These are phyloP conservation scores for Drosophila malerkotliana DNA, from an alignment of 1,140 invertebrate genomes.

Conservation along the genomic window DNA sequence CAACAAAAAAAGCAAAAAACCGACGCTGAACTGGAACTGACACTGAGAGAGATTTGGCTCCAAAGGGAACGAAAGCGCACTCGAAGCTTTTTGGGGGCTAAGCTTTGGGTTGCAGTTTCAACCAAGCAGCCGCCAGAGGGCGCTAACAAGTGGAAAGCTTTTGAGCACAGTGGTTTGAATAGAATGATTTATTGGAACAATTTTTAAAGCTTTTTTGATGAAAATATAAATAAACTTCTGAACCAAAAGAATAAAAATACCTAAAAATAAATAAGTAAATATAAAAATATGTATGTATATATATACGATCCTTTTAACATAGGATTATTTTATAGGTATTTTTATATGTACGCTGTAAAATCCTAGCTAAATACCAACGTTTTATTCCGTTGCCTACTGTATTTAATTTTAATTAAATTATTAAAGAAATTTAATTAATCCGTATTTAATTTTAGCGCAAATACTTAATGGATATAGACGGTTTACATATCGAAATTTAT, in stretches of 20 bases:
- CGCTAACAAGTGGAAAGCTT: slow-evolving; percentile 27
- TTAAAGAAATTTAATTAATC: too few relatives aligned
- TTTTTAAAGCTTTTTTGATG: slow-evolving; percentile 2
- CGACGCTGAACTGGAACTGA: background rate
- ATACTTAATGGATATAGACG: too few relatives aligned
- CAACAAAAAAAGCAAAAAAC: slow-evolving; percentile 25
- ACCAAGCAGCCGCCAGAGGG: slow-evolving; percentile 26
- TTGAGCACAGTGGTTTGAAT: slow-evolving; percentile 24
- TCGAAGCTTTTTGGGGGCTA: slow-evolving; percentile 25
- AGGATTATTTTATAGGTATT: too few relatives aligned
- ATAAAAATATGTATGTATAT: too few relatives aligned
- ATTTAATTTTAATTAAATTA: too few relatives aligned
- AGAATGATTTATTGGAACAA: background rate
- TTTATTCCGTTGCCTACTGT: too few relatives aligned
- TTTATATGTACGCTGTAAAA: too few relatives aligned
- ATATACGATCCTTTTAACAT: too few relatives aligned
- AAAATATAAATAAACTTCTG: background rate
- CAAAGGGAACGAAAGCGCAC: background rate
- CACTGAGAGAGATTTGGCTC: slow-evolving; percentile 1
- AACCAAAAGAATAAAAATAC: background rate
- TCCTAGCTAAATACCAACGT: too few relatives aligned
- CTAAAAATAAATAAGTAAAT: background rate
- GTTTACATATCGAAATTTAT: too few relatives aligned
- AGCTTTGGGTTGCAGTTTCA: slow-evolving; percentile 37
- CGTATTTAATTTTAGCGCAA: too few relatives aligned